Evolutionary conservation across 1,140 invertebrate species (phyloP), one percentile per base, ranked within the genome.

Genomic region (Eupeodes corollae): DNA sequence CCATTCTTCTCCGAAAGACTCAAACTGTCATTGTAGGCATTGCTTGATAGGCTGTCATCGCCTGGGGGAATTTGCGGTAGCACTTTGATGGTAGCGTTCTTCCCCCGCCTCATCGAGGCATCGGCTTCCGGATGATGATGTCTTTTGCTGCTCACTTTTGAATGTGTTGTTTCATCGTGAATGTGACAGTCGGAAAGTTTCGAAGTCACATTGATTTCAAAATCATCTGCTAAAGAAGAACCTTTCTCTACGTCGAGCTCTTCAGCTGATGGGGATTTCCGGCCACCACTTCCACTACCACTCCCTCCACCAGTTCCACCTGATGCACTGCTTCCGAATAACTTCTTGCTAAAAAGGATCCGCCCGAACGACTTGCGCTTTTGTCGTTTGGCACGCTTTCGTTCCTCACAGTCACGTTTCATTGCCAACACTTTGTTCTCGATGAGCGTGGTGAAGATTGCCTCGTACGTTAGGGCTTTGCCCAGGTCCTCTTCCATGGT

Each of bases 381-480:
- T 47, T 60, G 53, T 13, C 62, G 52, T 46, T 67, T 68, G 16
- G 58, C 52, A 2, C 52, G 51, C 51, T 64, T 62, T 13, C 63
- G 61, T 49, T 66, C 63, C 47, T 68, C 63, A 37, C 64, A 68
- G 39, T 68, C 66, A 9, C 61, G 55, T 46, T 66, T 66, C 34
- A 68, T 64, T 19, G 58, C 59, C 47, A 63, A 55, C 56, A 67
- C 61, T 53, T 68, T 68, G 51, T 67, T 63, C 52, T 68, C 57
- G 38, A 68, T 56, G 37, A 68, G 48, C 9, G 56, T 56, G 44
- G 52, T 57, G 21, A 68, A 66, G 5, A 68, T 58, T 10, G 60
- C 56, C 46, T 67, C 65, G 26, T 67, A 68, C 45, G 63, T 63
- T 16, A 64, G 50, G 11, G 64, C 63, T 3, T 59, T 51, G 40